Evolutionary conservation across 2,797 vertebrate genomes (phyloP).

Genomic region (Bovichtus diacanthus): DNA sequence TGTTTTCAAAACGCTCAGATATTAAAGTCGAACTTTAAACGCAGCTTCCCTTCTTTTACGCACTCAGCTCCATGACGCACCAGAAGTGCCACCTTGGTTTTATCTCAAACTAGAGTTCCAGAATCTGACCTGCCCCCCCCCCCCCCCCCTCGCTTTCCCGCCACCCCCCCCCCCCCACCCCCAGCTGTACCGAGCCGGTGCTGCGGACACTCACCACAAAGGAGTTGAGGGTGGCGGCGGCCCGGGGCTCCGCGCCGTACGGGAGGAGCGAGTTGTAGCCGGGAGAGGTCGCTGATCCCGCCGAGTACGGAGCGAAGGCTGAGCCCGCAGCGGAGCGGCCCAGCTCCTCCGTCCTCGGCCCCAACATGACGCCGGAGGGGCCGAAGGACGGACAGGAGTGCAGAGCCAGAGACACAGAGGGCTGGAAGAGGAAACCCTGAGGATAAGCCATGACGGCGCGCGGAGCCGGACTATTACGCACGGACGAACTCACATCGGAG

Average conservation of each 20-base stretch:
- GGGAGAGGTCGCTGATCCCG: slow-evolving; percentile 89
- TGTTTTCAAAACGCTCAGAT: too few species aligned
- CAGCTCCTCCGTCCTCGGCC: slow-evolving; percentile 91
- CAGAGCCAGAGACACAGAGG: slow-evolving; percentile 92
- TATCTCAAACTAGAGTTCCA: too few species aligned
- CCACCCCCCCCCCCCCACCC: background rate
- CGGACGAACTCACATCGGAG: slow-evolving; percentile 54
- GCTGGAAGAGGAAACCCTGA: slow-evolving; percentile 95
- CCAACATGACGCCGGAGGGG: slow-evolving; percentile 90
- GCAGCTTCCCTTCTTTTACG: too few species aligned
- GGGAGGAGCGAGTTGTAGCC: slow-evolving; percentile 91
- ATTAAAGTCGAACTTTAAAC: too few species aligned
- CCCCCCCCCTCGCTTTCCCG: too few species aligned
- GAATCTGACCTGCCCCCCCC: too few species aligned
- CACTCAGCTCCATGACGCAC: too few species aligned
- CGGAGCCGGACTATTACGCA: slow-evolving; percentile 53
- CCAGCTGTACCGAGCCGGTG: background rate
- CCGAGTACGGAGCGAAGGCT: slow-evolving; percentile 95
- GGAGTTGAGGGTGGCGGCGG: slow-evolving; percentile 88
- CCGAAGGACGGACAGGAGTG: slow-evolving; percentile 91
- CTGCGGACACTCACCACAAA: slow-evolving; percentile 89
- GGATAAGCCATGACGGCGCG: slow-evolving; percentile 91
- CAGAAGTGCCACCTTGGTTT: too few species aligned
- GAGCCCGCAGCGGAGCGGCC: slow-evolving; percentile 92
- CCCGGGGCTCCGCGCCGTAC: slow-evolving; percentile 90